Evolutionary conservation across 2,888 invertebrate genomes (phyloP).

Genomic region (Melanargia galathea): DNA sequence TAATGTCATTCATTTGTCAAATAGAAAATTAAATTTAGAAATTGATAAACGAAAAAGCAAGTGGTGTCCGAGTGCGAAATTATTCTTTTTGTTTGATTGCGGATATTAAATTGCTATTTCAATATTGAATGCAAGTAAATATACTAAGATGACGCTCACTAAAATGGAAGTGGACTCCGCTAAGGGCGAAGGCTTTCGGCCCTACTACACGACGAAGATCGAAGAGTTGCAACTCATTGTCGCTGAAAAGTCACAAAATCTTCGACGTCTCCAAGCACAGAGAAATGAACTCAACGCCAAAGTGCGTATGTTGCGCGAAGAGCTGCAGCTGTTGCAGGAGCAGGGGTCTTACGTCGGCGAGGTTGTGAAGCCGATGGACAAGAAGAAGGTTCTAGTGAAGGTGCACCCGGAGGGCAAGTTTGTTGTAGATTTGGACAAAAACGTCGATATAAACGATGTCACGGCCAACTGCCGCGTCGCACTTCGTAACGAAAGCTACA

Average conservation of each 20-base stretch:
- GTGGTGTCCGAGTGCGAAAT: background rate
- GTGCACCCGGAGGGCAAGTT: conserved; percentile 99
- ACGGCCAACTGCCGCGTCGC: conserved; percentile 99
- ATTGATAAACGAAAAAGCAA: background rate
- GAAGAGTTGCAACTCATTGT: conserved; percentile 98
- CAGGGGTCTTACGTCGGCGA: conserved; percentile 99
- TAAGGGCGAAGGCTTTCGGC: conserved; percentile 94
- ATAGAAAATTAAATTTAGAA: background rate
- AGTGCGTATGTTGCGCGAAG: conserved; percentile 98
- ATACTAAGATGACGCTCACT: conserved; percentile 66
- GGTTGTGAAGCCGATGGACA: conserved; percentile 99
- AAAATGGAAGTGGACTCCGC: conserved; percentile 88
- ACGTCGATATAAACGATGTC: conserved; percentile 98
- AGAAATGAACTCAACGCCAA: conserved; percentile 99
- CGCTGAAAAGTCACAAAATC: conserved; percentile 98
- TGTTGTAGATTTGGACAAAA: conserved; percentile 99
- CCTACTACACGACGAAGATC: conserved; percentile 98
- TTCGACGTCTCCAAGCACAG: conserved; percentile 98
- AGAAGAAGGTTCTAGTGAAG: conserved; percentile 99
- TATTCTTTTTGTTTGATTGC: too few species aligned
- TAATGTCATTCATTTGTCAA: conserved; percentile 41
- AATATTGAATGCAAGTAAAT: conserved; percentile 39
- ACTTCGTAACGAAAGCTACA: conserved; percentile 98
- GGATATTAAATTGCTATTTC: background rate
- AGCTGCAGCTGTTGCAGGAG: conserved; percentile 96